Base-by-base conservation (phyloP, 2,797 vertebrate genomes). In the Myotis daubentonii region DNA sequence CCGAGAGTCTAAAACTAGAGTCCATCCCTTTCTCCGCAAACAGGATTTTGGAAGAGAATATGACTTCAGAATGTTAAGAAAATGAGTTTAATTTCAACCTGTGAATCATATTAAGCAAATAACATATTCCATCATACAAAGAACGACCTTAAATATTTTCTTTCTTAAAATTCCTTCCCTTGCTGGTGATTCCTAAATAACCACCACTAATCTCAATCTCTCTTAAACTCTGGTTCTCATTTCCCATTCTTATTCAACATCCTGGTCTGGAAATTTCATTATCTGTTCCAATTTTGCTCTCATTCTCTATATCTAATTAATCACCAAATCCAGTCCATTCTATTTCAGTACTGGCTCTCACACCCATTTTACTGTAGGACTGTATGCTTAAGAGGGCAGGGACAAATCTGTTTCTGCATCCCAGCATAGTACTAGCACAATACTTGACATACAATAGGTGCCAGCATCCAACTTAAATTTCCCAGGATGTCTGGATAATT, bases 171-270 rank as follows among this genome's bases (percentile, higher is more conserved):
- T 53, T 22, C 28, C 23, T 80, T 33, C 23, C 62, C 68, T 62
- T 91, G 22, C 19, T 83, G 47, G 47, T 51, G 49, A 94, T 51
- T 49, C 36, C 33, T 33, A 81, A 88, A 28, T 75, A 93, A 53
- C 68, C 11, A 38, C 36, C 57, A 91, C 5, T 23, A 70, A 71
- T 44, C 7, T 28, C 20, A 51, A 33, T 38, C 15, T 72, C 66
- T 85, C 86, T 86, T 66, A 65, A 44, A 71, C 30, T 95, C 57
- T 65, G 38, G n/a, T 62, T 94, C 75, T 84, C 55, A 66, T 53
- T 71, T 87, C 72, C 55, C 80, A 85, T 68, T 82, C 79, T 38
- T 49, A 60, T 33, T 81, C 33, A 72, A 68, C 2, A 84, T 60
- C 9, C 25, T 62, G 4, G 19, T 84, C 38, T 44, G 65, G 15